These are phyloP conservation scores for Odocoileus hemionus DNA, from an alignment of 2,113 vertebrate species.

Conservation along the genomic window DNA sequence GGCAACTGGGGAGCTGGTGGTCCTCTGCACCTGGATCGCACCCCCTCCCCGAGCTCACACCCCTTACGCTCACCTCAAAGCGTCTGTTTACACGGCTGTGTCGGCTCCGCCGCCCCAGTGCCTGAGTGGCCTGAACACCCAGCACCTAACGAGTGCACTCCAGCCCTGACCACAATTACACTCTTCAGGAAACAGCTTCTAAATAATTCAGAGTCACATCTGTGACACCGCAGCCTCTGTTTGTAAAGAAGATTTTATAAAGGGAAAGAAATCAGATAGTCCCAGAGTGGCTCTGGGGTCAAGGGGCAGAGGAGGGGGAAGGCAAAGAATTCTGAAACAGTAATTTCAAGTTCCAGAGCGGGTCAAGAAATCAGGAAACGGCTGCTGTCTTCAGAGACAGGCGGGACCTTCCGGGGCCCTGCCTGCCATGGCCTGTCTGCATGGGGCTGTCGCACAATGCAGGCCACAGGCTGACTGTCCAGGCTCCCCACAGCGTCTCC, in stretches of 20 bases:
- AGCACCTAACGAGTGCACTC: background rate
- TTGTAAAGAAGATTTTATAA: slow-evolving; percentile 41
- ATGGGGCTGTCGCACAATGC: accelerated
- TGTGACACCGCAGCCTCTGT: slow-evolving; percentile 16
- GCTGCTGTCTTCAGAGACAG: background rate
- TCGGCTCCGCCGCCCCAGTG: accelerated
- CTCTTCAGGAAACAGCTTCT: slow-evolving; percentile 36
- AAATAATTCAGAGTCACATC: slow-evolving; percentile 63
- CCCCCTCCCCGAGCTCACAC: accelerated
- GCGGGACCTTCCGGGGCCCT: accelerated
- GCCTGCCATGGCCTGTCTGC: background rate
- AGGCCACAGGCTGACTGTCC: too few species aligned
- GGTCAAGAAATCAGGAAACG: background rate
- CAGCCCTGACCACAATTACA: background rate
- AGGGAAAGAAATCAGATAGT: background rate
- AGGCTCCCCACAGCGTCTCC: background rate
- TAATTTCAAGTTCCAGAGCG: background rate
- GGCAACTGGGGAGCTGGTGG: accelerated
- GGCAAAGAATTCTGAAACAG: background rate
- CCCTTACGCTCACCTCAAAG: background rate
- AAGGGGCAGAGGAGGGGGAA: background rate
- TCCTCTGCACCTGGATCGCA: background rate
- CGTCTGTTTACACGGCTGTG: accelerated
- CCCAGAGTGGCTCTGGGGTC: background rate
- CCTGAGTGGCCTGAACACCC: background rate